Conservation (phyloP, 2,888 invertebrate species). For the Agrotis exclamationis region DNA sequence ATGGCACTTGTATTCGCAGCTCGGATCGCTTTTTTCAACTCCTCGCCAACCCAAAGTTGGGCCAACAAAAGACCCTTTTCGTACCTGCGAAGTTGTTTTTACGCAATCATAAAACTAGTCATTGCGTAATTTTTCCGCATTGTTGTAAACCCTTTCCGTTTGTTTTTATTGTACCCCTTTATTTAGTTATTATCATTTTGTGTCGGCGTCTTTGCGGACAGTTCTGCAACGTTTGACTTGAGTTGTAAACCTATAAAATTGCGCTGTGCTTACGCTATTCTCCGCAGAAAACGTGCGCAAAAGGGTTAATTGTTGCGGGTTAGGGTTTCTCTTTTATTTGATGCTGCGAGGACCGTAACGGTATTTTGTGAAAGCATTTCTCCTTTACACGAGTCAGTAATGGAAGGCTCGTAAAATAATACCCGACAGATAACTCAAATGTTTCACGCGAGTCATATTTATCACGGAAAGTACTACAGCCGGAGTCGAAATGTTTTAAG, state of each 20-base stretch:
- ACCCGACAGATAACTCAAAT: slow-evolving; percentile 78
- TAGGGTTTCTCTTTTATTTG: slow-evolving; percentile 84
- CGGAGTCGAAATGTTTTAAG: slow-evolving; percentile 66
- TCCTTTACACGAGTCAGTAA: slow-evolving; percentile 73
- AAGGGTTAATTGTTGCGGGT: slow-evolving; percentile 86
- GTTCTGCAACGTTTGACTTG: slow-evolving; percentile 84
- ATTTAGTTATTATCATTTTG: slow-evolving; percentile 73
- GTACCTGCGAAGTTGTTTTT: slow-evolving; percentile 88
- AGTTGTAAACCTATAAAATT: slow-evolving; percentile 89
- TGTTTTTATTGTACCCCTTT: slow-evolving; percentile 88
- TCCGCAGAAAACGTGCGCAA: slow-evolving; percentile 86
- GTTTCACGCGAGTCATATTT: slow-evolving; percentile 75
- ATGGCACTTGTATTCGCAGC: slow-evolving; percentile 80
- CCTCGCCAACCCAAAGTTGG: slow-evolving; percentile 65
- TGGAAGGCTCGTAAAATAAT: slow-evolving; percentile 74
- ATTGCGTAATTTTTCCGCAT: slow-evolving; percentile 91
- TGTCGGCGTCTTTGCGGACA: slow-evolving; percentile 87
- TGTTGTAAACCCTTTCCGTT: slow-evolving; percentile 90
- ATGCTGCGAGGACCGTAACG: slow-evolving; percentile 81
- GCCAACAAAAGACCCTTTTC: slow-evolving; percentile 77
- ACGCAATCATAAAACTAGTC: slow-evolving; percentile 80
- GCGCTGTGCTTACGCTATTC: slow-evolving; percentile 88
- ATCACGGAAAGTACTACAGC: slow-evolving; percentile 67
- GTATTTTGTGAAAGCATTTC: slow-evolving; percentile 81
- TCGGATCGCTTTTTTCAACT: slow-evolving; percentile 61